Conservation (phyloP, 2,888 invertebrate genomes). For the Dryobotodes eremita region DNA sequence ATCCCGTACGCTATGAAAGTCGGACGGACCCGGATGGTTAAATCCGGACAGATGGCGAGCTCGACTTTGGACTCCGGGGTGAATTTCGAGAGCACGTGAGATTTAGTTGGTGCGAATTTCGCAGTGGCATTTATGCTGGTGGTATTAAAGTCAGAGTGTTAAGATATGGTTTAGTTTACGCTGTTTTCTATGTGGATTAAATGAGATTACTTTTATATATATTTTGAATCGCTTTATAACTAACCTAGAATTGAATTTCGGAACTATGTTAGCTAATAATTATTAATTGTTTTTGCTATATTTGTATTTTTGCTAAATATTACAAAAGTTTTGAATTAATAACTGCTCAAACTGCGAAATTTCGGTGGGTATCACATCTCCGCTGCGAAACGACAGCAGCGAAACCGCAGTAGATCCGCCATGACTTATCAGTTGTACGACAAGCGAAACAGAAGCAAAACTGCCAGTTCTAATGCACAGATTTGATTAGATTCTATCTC, state of each 20-base stretch:
- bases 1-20: slow-evolving; percentile 58
- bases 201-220: not conserved
- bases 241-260: not conserved
- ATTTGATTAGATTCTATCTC: no score
- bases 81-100: slow-evolving; percentile 55
- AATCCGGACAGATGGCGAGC: slow-evolving; percentile 65
- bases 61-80: slow-evolving; percentile 57
- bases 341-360: not conserved
- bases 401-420: no score
- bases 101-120: slow-evolving; percentile 60
- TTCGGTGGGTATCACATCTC: no score
- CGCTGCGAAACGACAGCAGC: no score
- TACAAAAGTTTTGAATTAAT: no score
- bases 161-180: slow-evolving; percentile 21
- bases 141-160: slow-evolving; percentile 49
- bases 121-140: slow-evolving; percentile 39
- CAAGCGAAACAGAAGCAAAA: no score
- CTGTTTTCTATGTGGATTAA: not conserved
- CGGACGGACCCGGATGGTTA: slow-evolving; percentile 48
- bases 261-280: not conserved
- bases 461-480: no score
- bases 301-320: not conserved
- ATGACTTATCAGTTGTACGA: no score
- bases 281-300: not conserved
- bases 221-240: not conserved